Evolutionary conservation across 2,797 vertebrate genomes (phyloP), one percentile per base, ranked within the genome.

Genomic region (Xiphorhynchus erythropygius): DNA sequence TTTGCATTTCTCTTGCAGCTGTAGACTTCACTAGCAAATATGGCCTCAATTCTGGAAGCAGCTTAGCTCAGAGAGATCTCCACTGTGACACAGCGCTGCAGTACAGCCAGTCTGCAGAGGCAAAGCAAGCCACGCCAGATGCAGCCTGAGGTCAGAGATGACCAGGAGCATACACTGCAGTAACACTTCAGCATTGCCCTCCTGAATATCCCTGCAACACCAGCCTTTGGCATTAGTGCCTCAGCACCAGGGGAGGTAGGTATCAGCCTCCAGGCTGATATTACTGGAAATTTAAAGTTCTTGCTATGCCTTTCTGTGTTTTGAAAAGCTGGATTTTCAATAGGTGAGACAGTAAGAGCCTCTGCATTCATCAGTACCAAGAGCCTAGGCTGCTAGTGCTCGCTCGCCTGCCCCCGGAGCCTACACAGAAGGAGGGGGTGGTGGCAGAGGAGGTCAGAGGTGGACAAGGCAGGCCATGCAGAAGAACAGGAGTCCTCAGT

Each of bases 1-100:
- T 93, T 93, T 95, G 89, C 63, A 52, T 84, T 86, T 93, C 94
- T 94, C 85, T 56, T 64, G 89, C 95, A 95, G 94, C 94, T 93
- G 91, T 86, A 93, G 87, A 53, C 47, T 82, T 82, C 59, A 6
- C 83, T 86, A 70, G 57, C n/a, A 68, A 88, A 81, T 37, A 89
- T 2, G 17, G 83, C 82, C 89, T 86, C 47, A 88, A 19, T 81
- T 69, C 85, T 93, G 85, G 87, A 93, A 84, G 75, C 10, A 6
- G n/a, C 57, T 78, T n/a, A 75, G 78, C 81, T 65, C 11, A 0
- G 53, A 11, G 35, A 69, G 44, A 23, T 71, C 94, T 77, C 50
- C 35, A 24, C 65, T 5, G 6, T 3, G 39, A 81, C 57, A n/a
- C 1, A 30, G 49, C 0, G 2, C 30, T 84, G 67, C 68, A 33